Percentiles rank a stretch among this genome's conserved stretches.
Evolutionary conservation across 2,888 invertebrate species (phyloP).

Genomic region (Stegana nigrithorax): DNA sequence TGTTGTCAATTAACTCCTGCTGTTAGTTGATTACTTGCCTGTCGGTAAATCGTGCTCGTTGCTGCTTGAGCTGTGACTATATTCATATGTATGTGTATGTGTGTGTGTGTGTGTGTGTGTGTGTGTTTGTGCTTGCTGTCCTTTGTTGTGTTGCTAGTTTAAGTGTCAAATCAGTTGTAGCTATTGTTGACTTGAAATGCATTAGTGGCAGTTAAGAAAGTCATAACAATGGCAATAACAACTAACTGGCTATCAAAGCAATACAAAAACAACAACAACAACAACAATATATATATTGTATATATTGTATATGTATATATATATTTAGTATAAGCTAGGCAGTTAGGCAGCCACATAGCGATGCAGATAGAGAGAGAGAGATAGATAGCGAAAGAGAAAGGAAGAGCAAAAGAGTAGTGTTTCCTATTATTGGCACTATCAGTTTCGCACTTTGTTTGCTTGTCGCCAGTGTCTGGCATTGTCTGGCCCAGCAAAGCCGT

Average conservation of each 20-base stretch:
- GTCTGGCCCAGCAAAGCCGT: not conserved
- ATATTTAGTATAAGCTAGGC: too few species aligned
- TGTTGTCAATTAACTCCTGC: conserved; percentile 38
- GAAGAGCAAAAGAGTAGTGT: conserved; percentile 42
- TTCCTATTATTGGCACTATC: conserved; percentile 56
- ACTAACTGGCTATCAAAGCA: conserved; percentile 41
- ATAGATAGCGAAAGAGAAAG: conserved; percentile 5
- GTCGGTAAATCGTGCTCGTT: too few species aligned
- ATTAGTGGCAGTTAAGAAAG: conserved; percentile 3
- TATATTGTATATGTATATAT: not conserved
- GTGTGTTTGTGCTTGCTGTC: not conserved
- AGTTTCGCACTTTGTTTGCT: conserved; percentile 32
- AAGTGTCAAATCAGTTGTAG: not conserved
- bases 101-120: not conserved
- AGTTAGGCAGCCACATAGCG: not conserved
- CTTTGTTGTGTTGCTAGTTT: not conserved
- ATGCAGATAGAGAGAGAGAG: not conserved
- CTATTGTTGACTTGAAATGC: not conserved
- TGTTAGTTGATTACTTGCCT: conserved; percentile 38
- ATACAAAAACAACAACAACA: conserved; percentile 40
- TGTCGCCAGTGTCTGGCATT: not conserved
- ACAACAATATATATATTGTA: not conserved
- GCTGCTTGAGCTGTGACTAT: too few species aligned
- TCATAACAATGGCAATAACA: conserved; percentile 30
- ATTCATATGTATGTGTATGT: too few species aligned